Conservation (phyloP, 2,797 vertebrate species). For the Scarus forsteni region DNA sequence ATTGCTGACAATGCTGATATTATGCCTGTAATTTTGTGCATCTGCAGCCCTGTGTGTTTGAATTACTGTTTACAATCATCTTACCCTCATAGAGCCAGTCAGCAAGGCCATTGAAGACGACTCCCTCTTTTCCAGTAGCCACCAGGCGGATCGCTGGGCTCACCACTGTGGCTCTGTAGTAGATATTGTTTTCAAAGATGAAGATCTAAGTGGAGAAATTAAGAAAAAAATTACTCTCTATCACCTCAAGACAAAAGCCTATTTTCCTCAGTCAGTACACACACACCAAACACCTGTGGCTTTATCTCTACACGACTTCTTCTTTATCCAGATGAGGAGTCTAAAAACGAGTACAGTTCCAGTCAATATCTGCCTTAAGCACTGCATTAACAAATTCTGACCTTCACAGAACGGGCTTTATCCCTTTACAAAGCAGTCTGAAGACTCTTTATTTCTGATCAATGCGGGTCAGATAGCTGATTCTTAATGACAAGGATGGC, state of each 20-base stretch:
- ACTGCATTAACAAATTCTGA: constrained; percentile 39
- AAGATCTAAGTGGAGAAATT: constrained; percentile 87
- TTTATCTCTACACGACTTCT: constrained; percentile 30
- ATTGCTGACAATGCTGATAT: too few relatives aligned
- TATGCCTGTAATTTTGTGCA: too few relatives aligned
- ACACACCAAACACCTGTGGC: constrained; percentile 9
- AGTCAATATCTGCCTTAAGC: constrained; percentile 45
- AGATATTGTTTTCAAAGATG: constrained; percentile 99
- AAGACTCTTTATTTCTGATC: constrained; percentile 22
- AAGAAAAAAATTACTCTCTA: constrained; percentile 17
- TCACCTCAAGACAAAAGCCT: background rate
- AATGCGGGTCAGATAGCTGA: constrained; percentile 19
- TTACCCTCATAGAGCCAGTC: constrained; percentile 99
- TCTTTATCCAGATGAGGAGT: constrained; percentile 44
- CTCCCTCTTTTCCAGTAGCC: constrained; percentile 93
- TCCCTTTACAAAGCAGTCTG: constrained; percentile 40
- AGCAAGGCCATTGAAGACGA: constrained; percentile 94
- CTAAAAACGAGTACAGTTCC: constrained; percentile 30
- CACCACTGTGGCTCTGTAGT: constrained; percentile 92
- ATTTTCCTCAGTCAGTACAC: background rate
- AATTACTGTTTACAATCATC: constrained; percentile 10
- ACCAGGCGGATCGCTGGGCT: constrained; percentile 94
- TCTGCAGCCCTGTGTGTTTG: background rate
- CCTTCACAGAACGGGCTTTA: constrained; percentile 33
- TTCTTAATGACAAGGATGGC: constrained; percentile 16